Percentiles rank a stretch among this genome's conserved stretches.
Conservation (phyloP, 2,113 vertebrate species). For the Anhinga rufa region DNA sequence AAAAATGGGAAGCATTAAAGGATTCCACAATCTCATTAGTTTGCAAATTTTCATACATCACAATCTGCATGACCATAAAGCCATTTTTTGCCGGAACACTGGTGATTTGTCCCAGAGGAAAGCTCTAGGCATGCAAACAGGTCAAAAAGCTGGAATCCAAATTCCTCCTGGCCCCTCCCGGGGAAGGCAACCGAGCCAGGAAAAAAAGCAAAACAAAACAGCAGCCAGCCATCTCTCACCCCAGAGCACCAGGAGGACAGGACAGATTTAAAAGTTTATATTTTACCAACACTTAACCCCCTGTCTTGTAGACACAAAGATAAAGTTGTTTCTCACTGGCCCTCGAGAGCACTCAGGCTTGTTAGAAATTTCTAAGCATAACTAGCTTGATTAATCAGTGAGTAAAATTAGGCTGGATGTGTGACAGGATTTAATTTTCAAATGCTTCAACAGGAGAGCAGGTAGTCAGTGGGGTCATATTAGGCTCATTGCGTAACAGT, state of each 20-base stretch:
- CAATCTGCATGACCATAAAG: background rate
- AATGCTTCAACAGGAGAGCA: background rate
- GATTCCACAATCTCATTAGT: background rate
- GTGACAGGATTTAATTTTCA: background rate
- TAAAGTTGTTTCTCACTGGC: background rate
- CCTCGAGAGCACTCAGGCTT: background rate
- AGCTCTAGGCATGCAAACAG: background rate
- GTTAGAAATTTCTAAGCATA: background rate
- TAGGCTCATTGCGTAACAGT: background rate
- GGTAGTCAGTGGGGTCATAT: background rate
- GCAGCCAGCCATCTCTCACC: background rate
- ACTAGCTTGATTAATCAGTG: background rate
- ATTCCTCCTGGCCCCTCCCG: background rate
- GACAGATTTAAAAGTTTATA: background rate
- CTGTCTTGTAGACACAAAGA: background rate
- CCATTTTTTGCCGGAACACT: background rate
- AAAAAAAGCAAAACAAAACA: background rate
- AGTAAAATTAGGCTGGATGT: background rate
- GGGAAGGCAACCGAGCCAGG: background rate
- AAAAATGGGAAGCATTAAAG: background rate
- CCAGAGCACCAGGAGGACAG: background rate
- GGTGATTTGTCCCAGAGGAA: background rate
- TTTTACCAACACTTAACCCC: background rate
- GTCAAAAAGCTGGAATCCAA: background rate
- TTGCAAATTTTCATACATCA: background rate